phyloP scores from a whole-genome alignment of 2,888 invertebrate genomes.

The Matsumyia berberina region DNA sequence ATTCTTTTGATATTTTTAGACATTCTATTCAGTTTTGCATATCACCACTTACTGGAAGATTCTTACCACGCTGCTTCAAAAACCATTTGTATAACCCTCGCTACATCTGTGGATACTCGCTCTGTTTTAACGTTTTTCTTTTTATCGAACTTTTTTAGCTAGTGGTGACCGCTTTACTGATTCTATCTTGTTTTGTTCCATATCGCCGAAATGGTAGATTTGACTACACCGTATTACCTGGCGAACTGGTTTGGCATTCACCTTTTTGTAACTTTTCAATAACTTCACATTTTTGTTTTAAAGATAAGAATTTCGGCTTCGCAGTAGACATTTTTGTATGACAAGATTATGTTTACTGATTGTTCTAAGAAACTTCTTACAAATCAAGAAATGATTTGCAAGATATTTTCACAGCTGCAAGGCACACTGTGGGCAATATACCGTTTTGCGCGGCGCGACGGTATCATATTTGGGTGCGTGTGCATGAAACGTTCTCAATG shows the following conservation, averaged over 20 bases:
- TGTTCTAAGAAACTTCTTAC: neutral
- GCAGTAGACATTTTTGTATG: neutral
- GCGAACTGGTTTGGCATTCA: conserved; percentile 15
- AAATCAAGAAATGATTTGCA: too few relatives aligned
- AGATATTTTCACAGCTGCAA: too few relatives aligned
- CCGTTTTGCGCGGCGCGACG: too few relatives aligned
- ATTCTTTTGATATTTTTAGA: too few relatives aligned
- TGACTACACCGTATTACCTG: conserved; percentile 27
- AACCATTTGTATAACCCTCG: conserved; percentile 14
- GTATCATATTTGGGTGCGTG: too few relatives aligned
- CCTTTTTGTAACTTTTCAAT: conserved; percentile 22
- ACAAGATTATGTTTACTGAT: neutral
- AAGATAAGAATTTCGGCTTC: conserved; percentile 8
- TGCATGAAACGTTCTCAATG: too few relatives aligned
- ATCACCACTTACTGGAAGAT: conserved; percentile 8
- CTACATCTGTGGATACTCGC: conserved; percentile 31
- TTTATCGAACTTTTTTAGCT: conserved; percentile 24
- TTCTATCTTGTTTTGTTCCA: conserved; percentile 14
- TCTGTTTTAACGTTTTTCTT: too few relatives aligned
- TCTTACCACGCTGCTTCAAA: conserved; percentile 35
- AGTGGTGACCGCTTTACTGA: conserved; percentile 10
- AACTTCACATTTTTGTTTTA: too few relatives aligned
- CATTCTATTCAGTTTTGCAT: too few relatives aligned
- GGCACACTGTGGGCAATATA: too few relatives aligned
- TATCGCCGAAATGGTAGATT: conserved; percentile 35